A percentile compares a stretch with the other conserved stretches of the same genome.
These are phyloP conservation scores for Xiphophorus birchmanni DNA, from an alignment of 2,797 vertebrate genomes.

Conservation along the genomic window DNA sequence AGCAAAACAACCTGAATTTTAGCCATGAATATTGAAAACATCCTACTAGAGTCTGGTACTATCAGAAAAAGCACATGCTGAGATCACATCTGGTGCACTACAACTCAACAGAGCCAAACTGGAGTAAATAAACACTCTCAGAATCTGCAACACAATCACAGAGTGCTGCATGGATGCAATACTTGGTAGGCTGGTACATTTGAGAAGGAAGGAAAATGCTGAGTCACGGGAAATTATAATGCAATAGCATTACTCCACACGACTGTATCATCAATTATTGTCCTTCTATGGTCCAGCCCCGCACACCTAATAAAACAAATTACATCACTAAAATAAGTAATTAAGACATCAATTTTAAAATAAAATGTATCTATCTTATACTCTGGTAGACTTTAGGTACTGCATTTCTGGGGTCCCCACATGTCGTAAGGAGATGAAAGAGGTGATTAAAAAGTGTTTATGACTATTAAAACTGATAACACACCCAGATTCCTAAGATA, in stretches of 20 bases:
- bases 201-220: neutral
- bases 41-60: neutral
- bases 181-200: neutral
- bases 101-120: neutral
- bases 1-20: neutral
- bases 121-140: neutral
- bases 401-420: neutral
- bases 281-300: neutral
- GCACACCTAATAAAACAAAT: neutral
- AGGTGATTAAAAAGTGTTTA: neutral
- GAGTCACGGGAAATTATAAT: neutral
- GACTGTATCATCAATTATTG: neutral
- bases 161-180: neutral
- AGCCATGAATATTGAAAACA: neutral
- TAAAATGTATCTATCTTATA: neutral
- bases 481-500: constrained; percentile 23
- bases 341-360: neutral
- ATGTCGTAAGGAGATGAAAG: neutral
- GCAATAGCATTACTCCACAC: neutral
- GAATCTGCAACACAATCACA: neutral
- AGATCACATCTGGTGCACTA: neutral
- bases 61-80: neutral
- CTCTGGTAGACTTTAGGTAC: neutral
- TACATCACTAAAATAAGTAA: neutral
- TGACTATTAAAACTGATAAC: constrained; percentile 5